These are phyloP conservation scores for Drosophila setosimentum DNA, from an alignment of 2,888 invertebrate genomes.

Conservation along the genomic window DNA sequence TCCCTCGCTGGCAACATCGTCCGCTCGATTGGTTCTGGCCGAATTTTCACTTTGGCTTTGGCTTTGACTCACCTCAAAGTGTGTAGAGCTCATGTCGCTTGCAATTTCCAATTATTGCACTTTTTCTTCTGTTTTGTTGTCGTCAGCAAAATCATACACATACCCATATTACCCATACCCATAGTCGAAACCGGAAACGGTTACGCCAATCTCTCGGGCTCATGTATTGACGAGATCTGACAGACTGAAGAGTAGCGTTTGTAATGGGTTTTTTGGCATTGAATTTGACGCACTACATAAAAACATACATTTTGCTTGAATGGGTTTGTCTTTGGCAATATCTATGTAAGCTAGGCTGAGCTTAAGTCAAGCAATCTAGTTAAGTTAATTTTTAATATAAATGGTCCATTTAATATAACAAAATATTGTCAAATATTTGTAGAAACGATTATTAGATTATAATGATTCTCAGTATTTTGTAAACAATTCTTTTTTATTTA, in stretches of 20 bases:
- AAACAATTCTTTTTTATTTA: not conserved
- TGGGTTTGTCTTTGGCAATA: constrained; percentile 30
- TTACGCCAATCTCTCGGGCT: constrained; percentile 71
- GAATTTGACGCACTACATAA: constrained; percentile 49
- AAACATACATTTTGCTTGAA: constrained; percentile 36
- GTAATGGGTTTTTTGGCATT: constrained; percentile 77
- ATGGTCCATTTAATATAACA: not conserved
- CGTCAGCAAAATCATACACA: constrained; percentile 27
- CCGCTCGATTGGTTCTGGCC: constrained; percentile 75
- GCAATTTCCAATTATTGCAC: constrained; percentile 53
- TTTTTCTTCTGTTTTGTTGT: constrained; percentile 44
- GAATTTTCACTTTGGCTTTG: constrained; percentile 56
- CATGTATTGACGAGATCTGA: constrained; percentile 72
- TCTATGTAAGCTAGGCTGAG: constrained; percentile 30
- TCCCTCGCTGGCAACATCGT: constrained; percentile 53
- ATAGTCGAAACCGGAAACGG: constrained; percentile 66
- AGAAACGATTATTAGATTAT: not conserved
- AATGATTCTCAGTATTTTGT: not conserved
- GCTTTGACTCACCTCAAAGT: constrained; percentile 67
- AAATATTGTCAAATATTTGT: not conserved
- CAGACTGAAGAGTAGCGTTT: constrained; percentile 56
- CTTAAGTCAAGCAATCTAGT: constrained; percentile 8
- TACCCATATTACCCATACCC: constrained; percentile 15
- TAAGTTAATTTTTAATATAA: not conserved
- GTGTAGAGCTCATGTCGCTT: constrained; percentile 43